Evolutionary conservation across 2,113 vertebrate species (phyloP), one percentile per base, ranked within the genome.

Genomic region (Martes martes): DNA sequence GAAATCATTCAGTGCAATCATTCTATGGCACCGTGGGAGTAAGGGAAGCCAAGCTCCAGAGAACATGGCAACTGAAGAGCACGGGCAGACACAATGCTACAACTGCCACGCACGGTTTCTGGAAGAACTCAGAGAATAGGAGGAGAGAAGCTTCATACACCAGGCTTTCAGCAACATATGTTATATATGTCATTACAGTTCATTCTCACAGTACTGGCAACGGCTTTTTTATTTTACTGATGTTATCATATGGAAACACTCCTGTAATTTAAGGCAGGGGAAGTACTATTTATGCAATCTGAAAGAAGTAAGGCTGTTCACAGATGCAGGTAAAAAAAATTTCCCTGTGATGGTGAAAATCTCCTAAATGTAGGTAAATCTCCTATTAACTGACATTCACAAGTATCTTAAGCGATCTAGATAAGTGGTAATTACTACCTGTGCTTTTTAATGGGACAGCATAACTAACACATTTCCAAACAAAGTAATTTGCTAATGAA

Each of bases 401-500:
- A 82, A 96, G 82, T 71, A 15, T 83, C 79, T 6, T 18, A 96
- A 97, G 16, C 84, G 92, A 98, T 92, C 87, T 95, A 92, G 55
- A 96, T 89, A 96, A 98, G 86, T n/a, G 28, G n/a, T 83, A 97
- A 97, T 95, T 97, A 89, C 15, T 57, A 33, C 33, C 90, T 9
- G 11, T 95, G 18, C 45, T 95, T 94, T 96, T 95, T 69, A 91
- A 92, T 78, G 26, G 15, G 26, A 79, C 14, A 85, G 79, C 73
- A 47, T 96, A 95, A 96, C 42, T 88, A 79, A 88, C 78, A 95
- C 42, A 94, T 97, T 97, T 98, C 91, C 47, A 98, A 97, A 97
- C 39, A n/a, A 98, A 97, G 78, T 78, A 91, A 97, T 76, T 96
- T 95, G 95, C 45, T 73, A 97, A 96, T 71, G 55, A 98, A 97